These are phyloP conservation scores for Caiman crocodilus DNA, from an alignment of 2,797 vertebrate species.

Conservation along the genomic window DNA sequence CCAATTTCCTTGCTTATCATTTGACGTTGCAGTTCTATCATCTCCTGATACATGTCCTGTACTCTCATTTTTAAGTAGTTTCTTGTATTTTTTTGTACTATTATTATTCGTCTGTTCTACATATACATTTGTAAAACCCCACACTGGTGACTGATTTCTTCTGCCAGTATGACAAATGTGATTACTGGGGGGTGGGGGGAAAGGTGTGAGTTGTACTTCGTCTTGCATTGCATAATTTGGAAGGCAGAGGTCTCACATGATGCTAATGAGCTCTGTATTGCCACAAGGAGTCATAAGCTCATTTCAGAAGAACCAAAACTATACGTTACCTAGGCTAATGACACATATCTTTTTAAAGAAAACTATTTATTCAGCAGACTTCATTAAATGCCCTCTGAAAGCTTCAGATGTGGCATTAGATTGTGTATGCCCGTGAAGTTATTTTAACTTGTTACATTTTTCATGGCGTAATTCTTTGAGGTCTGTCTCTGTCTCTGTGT, in stretches of 20 bases:
- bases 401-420: neutral
- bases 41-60: neutral
- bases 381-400: neutral
- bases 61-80: neutral
- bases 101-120: neutral
- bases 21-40: neutral
- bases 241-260: fast-evolving
- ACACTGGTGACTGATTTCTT: fast-evolving
- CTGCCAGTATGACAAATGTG: fast-evolving
- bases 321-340: fast-evolving
- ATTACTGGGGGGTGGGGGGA: neutral
- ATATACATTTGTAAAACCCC: neutral
- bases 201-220: neutral
- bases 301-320: neutral
- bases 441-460: neutral
- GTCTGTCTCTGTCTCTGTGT: neutral
- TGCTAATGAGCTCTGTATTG: fast-evolving
- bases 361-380: neutral
- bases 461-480: neutral
- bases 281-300: neutral
- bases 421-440: neutral
- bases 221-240: neutral
- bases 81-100: neutral
- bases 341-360: neutral
- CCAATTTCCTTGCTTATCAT: neutral